Evolutionary conservation across 1,140 invertebrate species (phyloP), one percentile per base, ranked within the genome.

Genomic region (Bombyx mandarina): DNA sequence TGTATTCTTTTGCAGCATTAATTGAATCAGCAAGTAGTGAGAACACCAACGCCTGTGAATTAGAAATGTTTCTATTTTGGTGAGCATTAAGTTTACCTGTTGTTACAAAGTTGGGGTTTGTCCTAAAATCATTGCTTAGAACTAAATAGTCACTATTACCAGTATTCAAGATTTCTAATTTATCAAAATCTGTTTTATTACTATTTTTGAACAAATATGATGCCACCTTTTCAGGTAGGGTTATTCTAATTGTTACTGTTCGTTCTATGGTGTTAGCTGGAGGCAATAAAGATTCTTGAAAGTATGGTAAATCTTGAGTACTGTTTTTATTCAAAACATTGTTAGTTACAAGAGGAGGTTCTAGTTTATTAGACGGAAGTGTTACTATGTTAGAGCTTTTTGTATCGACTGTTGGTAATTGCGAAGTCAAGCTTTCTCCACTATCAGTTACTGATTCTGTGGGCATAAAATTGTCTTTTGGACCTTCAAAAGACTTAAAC

Each of bases 21-120:
- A 87, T 73, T 18, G 83, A 85, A 58, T 87, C 81, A 50, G 80
- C 73, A 66, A 87, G 66, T 47, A 85, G 69, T 8, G 77, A 82
- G 59, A 78, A 82, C 59, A 85, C 79, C 65, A 87, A 66, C 56
- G 82, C 79, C 79, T 84, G 80, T 73, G 79, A 80, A 85, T 77
- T 67, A 72, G 81, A 84, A 79, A 82, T 62, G 60, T 77, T 80
- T 61, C 71, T 67, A 56, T 73, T 72, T 72, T 79, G 77, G 67
- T 75, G 69, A 49, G 65, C 66, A 44, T 67, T 67, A 52, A 84
- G 58, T 70, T 82, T 81, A 7, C 73, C 84, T 6, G 84, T 71
- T 0, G 84, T 77, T 54, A 78, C 72, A 45, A 75, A 67, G 55
- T 61, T 73, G 45, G 65, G 54, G 46, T 55, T 63, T 22, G 61